phyloP scores from a whole-genome alignment of 2,113 vertebrate species.

The Epinephelus cyanopodus region DNA sequence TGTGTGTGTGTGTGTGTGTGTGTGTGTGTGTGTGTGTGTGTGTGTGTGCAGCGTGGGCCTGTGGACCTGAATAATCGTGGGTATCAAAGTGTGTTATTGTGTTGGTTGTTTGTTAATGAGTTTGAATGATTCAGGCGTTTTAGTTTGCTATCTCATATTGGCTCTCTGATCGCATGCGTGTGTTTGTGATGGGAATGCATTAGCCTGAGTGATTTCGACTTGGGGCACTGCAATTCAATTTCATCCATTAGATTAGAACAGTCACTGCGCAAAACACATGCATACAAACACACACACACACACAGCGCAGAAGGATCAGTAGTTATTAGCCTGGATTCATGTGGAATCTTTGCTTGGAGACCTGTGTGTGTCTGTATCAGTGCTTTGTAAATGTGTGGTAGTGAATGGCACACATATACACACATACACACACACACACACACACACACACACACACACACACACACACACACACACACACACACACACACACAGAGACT shows the following conservation, averaged over 20 bases:
- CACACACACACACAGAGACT: neutral
- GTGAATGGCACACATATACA: neutral
- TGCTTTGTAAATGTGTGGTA: neutral
- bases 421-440: too few relatives aligned
- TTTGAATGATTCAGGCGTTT: constrained; percentile 58
- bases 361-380: neutral
- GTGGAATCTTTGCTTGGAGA: constrained; percentile 47
- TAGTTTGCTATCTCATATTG: constrained; percentile 53
- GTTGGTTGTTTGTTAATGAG: constrained; percentile 61
- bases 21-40: too few relatives aligned
- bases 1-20: too few relatives aligned
- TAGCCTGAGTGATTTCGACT: constrained; percentile 65
- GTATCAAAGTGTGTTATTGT: constrained; percentile 50
- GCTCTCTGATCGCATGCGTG: constrained; percentile 34
- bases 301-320: constrained; percentile 34
- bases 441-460: neutral
- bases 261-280: constrained; percentile 4
- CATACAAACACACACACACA: neutral
- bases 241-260: constrained; percentile 66
- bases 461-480: too few relatives aligned
- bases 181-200: constrained; percentile 60
- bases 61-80: constrained; percentile 9
- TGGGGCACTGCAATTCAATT: constrained; percentile 64
- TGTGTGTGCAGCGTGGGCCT: neutral
- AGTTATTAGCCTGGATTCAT: constrained; percentile 55